A percentile compares a stretch with the other conserved stretches of the same genome.
Evolutionary conservation across 2,888 invertebrate genomes (phyloP).

Genomic region (Synanthedon andrenaeformis): DNA sequence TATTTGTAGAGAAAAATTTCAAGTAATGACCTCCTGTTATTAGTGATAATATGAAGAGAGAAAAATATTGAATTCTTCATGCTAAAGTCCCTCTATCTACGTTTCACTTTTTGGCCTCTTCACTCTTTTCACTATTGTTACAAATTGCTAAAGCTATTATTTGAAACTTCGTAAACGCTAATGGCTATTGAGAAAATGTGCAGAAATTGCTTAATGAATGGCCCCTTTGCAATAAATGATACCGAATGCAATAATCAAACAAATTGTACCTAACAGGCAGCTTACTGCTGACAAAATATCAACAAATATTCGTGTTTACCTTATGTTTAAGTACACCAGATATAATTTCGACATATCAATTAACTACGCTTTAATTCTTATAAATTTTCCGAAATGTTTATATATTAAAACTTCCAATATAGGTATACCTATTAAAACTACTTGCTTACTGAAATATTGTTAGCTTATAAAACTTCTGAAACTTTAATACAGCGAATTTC

Average conservation of each 20-base stretch:
- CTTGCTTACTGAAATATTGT: constrained; percentile 42
- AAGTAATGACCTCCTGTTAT: constrained; percentile 4
- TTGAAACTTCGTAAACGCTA: too few relatives aligned
- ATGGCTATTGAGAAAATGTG: too few relatives aligned
- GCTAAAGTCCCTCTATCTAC: too few relatives aligned
- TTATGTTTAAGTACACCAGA: constrained; percentile 52
- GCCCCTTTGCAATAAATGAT: constrained; percentile 52
- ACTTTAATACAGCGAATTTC: constrained; percentile 43
- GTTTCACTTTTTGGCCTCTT: neutral
- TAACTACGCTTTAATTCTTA: constrained; percentile 37
- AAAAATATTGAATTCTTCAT: too few relatives aligned
- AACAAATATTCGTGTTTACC: constrained; percentile 19
- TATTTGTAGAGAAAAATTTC: constrained; percentile 39
- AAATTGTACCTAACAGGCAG: constrained; percentile 29
- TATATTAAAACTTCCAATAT: constrained; percentile 37
- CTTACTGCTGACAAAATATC: constrained; percentile 28
- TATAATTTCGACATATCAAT: constrained; percentile 25
- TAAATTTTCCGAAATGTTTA: constrained; percentile 20
- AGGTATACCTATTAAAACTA: constrained; percentile 27
- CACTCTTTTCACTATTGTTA: neutral
- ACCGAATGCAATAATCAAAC: constrained; percentile 32
- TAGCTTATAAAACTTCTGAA: constrained; percentile 61
- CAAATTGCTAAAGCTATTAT: too few relatives aligned
- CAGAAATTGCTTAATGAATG: constrained; percentile 16
- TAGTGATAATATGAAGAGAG: neutral